A percentile compares a stretch with the other conserved stretches of the same genome.
Evolutionary conservation across 2,113 vertebrate species (phyloP).

Genomic region (Myanophis thanlyinensis): DNA sequence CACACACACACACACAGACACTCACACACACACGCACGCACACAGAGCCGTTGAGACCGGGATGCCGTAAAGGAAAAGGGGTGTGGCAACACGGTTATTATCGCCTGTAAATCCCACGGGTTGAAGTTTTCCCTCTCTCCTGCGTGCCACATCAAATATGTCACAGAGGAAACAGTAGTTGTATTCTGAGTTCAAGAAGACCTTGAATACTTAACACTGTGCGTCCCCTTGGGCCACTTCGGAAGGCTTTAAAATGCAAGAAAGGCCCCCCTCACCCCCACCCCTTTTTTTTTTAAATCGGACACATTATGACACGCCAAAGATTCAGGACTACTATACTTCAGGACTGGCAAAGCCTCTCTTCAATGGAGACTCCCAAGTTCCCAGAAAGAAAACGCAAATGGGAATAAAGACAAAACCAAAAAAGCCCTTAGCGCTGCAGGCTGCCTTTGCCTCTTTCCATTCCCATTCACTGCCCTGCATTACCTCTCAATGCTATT

Average conservation of each 20-base stretch:
- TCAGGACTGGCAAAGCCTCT: not conserved
- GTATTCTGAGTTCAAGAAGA: no score
- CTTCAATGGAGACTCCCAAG: not conserved
- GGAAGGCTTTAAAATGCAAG: not conserved
- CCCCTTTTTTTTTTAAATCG: no score
- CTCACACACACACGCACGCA: not conserved
- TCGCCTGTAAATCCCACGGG: slow-evolving; percentile 6
- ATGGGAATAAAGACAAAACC: not conserved
- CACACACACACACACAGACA: not conserved
- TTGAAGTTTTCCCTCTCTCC: not conserved
- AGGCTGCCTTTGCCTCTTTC: not conserved
- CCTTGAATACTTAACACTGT: no score
- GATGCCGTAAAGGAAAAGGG: slow-evolving; percentile 36
- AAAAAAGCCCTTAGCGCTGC: rapidly evolving
- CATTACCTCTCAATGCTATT: not conserved
- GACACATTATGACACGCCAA: not conserved
- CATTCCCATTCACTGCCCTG: slow-evolving; percentile 2
- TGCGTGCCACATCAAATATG: not conserved
- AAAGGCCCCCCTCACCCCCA: rapidly evolving
- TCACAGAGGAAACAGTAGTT: not conserved
- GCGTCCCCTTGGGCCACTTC: not conserved
- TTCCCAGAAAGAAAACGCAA: not conserved
- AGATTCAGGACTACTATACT: not conserved
- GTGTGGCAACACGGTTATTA: slow-evolving; percentile 9
- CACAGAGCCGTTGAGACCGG: slow-evolving; percentile 26